Evolutionary conservation across 2,113 vertebrate genomes (phyloP), one percentile per base, ranked within the genome.

Genomic region (Boleophthalmus pectinirostris): DNA sequence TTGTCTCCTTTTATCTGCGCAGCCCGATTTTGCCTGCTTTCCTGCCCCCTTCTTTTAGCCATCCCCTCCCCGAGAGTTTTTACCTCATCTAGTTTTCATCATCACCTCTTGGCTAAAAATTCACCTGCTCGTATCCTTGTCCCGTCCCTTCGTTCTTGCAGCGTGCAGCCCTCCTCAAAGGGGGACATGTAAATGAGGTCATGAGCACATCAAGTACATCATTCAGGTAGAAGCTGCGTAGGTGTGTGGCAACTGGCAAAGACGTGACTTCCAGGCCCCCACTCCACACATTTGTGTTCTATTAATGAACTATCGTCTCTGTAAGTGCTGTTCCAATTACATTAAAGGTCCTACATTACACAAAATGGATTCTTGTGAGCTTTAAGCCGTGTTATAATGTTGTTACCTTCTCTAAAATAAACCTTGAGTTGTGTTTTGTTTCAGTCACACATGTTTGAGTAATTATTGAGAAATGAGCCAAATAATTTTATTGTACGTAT

Each of bases 151-250:
- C 25, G 18, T 0, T 68, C 49, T 75, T 69, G 56, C 23, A 24
- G 21, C 54, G 21, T 58, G 53, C 80, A 70, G 75, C 68, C 76
- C 77, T 82, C 79, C 81, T 85, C 73, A 69, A 20, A 86, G 82
- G 82, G 75, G 82, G 75, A 83, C 83, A 88, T 85, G 74, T 80
- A 88, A 90, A 87, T 86, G 88, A 91, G 84, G 82, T 87, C 85
- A 87, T 68, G 57, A 68, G 43, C 53, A 66, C 60, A 81, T 77
- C 77, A 77, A 25, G 70, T 33, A 72, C 79, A 83, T 82, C 85
- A 74, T 77, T 83, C 85, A 88, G 86, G 86, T 88, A 81, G 77
- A 24, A 68, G 68, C 23, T 15, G 76, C 53, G 68, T 83, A 51
- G 66, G 73, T 69, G 80, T 71, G 71, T 53, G 45, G 67, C 14